Percentiles rank a stretch among this genome's conserved stretches.
These are phyloP conservation scores for Macroramphosus scolopax DNA, from an alignment of 2,797 vertebrate genomes.

Conservation along the genomic window DNA sequence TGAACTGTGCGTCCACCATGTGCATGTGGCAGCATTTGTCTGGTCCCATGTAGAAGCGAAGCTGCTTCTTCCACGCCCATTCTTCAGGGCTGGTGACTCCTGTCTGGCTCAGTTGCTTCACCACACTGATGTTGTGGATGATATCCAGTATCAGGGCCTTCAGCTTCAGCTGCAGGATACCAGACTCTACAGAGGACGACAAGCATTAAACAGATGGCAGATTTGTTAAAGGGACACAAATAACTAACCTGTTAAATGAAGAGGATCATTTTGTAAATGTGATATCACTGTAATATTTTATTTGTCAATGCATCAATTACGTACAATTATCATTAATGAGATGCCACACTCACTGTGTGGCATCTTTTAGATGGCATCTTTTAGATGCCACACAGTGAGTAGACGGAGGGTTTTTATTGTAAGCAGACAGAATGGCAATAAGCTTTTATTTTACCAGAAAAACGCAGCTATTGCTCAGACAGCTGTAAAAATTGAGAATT, in stretches of 20 bases:
- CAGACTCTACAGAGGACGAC: conserved; percentile 78
- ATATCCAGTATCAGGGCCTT: conserved; percentile 95
- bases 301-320: neutral
- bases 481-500: too few relatives aligned
- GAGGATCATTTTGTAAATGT: too few relatives aligned
- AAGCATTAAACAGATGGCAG: neutral
- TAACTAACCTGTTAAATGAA: neutral
- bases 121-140: conserved; percentile 93
- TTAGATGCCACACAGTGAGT: too few relatives aligned
- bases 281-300: too few relatives aligned
- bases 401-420: neutral
- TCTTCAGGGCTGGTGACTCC: conserved; percentile 79
- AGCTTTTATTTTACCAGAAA: conserved; percentile 9
- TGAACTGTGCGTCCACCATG: conserved; percentile 95
- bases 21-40: conserved; percentile 84
- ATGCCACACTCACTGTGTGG: too few relatives aligned
- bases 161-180: conserved; percentile 88
- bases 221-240: neutral
- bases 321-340: neutral
- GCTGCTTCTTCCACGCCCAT: conserved; percentile 94
- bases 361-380: conserved; percentile 7
- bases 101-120: conserved; percentile 85
- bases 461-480: neutral
- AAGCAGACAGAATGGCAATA: conserved; percentile 4
- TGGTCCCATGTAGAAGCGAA: conserved; percentile 89